Evolutionary conservation across 2,888 invertebrate genomes (phyloP).

Genomic region (Ernsta delagoae): DNA sequence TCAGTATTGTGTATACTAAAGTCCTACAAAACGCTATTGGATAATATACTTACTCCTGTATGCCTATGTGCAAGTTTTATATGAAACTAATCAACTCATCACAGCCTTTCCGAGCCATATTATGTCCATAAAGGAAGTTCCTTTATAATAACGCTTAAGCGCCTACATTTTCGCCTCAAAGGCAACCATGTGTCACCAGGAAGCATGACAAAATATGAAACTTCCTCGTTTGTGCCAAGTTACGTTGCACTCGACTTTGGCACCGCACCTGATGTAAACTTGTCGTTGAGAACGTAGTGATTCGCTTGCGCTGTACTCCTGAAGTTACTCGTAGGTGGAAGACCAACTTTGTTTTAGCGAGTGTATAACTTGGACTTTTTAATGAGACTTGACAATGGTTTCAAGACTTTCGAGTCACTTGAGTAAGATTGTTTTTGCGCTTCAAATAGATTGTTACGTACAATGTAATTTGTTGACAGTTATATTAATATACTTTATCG

Average conservation of each 20-base stretch:
- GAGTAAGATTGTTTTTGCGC: slow-evolving; percentile 8
- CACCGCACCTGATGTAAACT: slow-evolving; percentile 26
- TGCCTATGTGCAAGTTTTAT: too few species aligned
- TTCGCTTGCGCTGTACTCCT: slow-evolving; percentile 7
- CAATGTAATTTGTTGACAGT: too few species aligned
- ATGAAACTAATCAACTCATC: too few species aligned
- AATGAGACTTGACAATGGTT: slow-evolving; percentile 22
- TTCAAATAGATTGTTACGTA: background rate
- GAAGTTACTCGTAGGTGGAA: slow-evolving; percentile 6
- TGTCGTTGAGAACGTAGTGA: background rate
- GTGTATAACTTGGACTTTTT: slow-evolving; percentile 10
- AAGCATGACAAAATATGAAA: slow-evolving; percentile 17
- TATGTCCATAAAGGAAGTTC: background rate
- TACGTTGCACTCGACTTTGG: slow-evolving; percentile 18
- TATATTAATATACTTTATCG: too few species aligned
- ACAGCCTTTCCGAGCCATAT: too few species aligned
- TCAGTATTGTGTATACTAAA: too few species aligned
- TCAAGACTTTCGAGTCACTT: slow-evolving; percentile 11
- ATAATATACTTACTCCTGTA: too few species aligned
- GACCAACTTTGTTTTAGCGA: slow-evolving; percentile 3
- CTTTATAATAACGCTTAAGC: background rate
- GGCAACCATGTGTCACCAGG: background rate
- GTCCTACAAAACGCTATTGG: too few species aligned
- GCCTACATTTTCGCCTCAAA: background rate
- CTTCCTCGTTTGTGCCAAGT: slow-evolving; percentile 14